Evolutionary conservation across 2,113 vertebrate genomes (phyloP).

Genomic region (Ceuthmochares aereus): DNA sequence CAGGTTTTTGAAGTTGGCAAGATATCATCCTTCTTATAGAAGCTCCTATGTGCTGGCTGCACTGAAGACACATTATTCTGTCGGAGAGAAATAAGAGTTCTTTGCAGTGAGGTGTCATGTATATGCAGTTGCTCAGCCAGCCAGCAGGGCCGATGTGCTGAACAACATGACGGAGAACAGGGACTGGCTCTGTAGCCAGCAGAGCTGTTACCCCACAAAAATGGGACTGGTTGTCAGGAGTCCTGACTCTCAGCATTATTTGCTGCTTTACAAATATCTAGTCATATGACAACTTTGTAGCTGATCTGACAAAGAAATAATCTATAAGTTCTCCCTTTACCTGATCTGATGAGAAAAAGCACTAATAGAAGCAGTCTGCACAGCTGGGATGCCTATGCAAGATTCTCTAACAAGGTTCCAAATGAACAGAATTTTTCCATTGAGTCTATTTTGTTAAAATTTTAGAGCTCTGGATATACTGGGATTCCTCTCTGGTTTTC

Average conservation of each 20-base stretch:
- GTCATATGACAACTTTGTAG: neutral
- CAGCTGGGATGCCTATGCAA: neutral
- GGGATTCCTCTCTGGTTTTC: neutral
- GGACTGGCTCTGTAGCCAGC: neutral
- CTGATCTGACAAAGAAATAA: neutral
- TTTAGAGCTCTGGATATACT: neutral
- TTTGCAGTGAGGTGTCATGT: neutral
- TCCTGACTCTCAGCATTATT: neutral
- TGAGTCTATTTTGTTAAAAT: neutral
- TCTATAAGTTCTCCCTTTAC: neutral
- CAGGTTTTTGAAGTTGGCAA: fast-evolving
- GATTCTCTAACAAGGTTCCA: neutral
- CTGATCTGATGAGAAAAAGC: neutral
- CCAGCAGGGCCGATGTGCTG: neutral
- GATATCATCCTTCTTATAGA: neutral
- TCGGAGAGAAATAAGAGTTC: neutral
- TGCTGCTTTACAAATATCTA: neutral
- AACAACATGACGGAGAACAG: neutral
- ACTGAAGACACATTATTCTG: neutral
- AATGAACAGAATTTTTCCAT: neutral
- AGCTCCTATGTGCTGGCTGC: neutral
- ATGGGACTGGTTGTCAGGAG: neutral
- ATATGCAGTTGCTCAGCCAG: neutral
- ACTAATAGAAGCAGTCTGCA: neutral
- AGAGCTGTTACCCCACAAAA: neutral